Percentiles rank a stretch among this genome's conserved stretches.
Conservation (phyloP, 2,888 invertebrate genomes). For the Clitarchus hookeri region DNA sequence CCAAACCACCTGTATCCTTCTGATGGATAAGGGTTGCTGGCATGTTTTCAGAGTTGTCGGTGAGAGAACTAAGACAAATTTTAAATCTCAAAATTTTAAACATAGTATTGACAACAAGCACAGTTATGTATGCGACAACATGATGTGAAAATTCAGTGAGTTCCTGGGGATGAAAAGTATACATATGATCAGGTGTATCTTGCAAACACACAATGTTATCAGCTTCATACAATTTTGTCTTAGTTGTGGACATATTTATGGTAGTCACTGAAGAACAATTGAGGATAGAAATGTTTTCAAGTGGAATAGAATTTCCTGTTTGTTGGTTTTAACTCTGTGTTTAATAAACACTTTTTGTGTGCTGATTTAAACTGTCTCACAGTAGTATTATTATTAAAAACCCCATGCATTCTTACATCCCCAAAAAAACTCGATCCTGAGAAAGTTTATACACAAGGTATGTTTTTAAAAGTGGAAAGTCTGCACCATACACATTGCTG, state of each 20-base stretch:
- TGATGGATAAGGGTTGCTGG: neutral
- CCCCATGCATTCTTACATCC: slow-evolving; percentile 27
- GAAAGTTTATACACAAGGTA: slow-evolving; percentile 33
- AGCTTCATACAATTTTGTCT: neutral
- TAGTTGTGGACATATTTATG: neutral
- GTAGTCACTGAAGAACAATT: neutral
- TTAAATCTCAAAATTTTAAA: neutral
- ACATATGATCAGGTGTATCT: neutral
- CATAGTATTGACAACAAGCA: neutral
- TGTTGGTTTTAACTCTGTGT: neutral
- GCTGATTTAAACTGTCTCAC: slow-evolving; percentile 30
- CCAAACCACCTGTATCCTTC: neutral
- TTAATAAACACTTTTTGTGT: neutral
- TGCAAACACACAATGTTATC: too few relatives aligned
- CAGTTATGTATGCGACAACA: slow-evolving; percentile 11
- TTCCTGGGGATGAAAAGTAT: neutral
- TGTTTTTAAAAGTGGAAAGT: neutral
- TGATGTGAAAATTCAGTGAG: neutral
- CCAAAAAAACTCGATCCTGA: slow-evolving; percentile 36
- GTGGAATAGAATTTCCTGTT: neutral
- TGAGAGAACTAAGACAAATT: neutral
- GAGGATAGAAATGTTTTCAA: neutral
- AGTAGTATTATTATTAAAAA: slow-evolving; percentile 33
- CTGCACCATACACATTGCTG: neutral
- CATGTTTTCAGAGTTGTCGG: neutral